Percentiles rank a stretch among this genome's conserved stretches.
These are phyloP conservation scores for Petrocephalus zakoni DNA, from an alignment of 2,113 vertebrate species.

Conservation along the genomic window DNA sequence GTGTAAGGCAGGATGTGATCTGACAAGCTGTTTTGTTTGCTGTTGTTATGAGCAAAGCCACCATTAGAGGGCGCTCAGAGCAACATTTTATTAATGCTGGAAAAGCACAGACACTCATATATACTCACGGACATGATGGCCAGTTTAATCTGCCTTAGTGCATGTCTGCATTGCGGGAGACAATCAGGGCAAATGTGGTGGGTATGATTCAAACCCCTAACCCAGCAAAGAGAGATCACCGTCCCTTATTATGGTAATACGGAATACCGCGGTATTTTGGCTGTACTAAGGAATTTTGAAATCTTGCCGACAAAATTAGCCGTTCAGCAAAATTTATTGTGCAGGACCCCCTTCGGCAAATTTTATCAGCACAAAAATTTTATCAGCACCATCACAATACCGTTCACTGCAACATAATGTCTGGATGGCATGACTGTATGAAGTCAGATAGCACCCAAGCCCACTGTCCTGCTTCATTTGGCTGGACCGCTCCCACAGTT, in stretches of 20 bases:
- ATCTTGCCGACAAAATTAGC: background rate
- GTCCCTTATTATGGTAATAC: background rate
- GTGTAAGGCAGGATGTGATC: background rate
- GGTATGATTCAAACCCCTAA: background rate
- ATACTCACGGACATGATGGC: background rate
- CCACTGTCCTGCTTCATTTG: background rate
- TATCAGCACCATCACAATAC: background rate
- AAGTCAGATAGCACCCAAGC: background rate
- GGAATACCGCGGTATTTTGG: background rate
- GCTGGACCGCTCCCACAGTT: background rate
- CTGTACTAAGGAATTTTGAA: background rate
- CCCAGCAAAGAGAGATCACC: background rate
- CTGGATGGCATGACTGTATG: background rate
- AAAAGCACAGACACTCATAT: background rate
- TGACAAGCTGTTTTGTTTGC: background rate
- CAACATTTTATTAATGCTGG: slow-evolving; percentile 18
- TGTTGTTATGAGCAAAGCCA: background rate
- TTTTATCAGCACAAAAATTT: background rate
- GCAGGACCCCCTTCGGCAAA: background rate
- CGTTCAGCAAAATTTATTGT: background rate
- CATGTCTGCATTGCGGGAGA: background rate
- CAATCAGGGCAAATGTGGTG: background rate
- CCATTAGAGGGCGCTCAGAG: slow-evolving; percentile 43
- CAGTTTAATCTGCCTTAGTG: background rate
- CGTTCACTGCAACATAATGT: background rate